Conservation (phyloP, 2,888 invertebrate genomes). For the Drosophila pegasa region DNA sequence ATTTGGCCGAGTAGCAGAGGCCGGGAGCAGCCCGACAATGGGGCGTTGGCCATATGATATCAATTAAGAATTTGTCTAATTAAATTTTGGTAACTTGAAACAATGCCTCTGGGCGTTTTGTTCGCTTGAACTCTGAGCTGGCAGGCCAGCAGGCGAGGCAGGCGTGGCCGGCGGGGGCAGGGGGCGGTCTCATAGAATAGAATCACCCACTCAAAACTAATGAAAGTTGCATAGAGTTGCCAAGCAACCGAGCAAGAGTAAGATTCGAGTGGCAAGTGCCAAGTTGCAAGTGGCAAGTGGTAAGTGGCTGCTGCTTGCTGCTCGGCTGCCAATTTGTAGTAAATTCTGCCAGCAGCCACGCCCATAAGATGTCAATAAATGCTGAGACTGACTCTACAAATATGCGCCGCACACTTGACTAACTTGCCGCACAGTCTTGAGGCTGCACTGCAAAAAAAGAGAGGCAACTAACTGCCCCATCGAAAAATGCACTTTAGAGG, state of each 20-base stretch:
- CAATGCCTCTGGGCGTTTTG: conserved; percentile 63
- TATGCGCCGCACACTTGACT: conserved; percentile 61
- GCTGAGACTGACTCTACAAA: conserved; percentile 49
- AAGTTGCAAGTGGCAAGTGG: conserved; percentile 31
- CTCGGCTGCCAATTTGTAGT: conserved; percentile 73
- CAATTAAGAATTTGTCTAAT: conserved; percentile 81
- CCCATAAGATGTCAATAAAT: conserved; percentile 76
- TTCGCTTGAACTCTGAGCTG: conserved; percentile 68
- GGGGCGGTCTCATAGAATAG: conserved; percentile 36
- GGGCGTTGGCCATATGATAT: conserved; percentile 76
- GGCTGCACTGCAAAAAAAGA: conserved; percentile 18
- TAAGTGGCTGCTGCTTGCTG: conserved; percentile 28
- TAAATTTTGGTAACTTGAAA: conserved; percentile 79
- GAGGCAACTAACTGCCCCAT: not conserved
- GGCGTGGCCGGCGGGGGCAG: not conserved
- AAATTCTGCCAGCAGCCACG: conserved; percentile 69
- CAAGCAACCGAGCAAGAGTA: conserved; percentile 35
- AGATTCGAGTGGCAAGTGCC: conserved; percentile 40
- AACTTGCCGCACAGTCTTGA: conserved; percentile 29
- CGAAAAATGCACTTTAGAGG: conserved; percentile 31
- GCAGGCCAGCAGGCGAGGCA: conserved; percentile 5
- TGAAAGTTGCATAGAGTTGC: conserved; percentile 61
- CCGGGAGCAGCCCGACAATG: conserved; percentile 47
- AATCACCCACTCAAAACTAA: conserved; percentile 64
- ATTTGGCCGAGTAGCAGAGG: conserved; percentile 26